Conservation (phyloP, 2,888 invertebrate genomes). For the Chorisops tibialis region DNA sequence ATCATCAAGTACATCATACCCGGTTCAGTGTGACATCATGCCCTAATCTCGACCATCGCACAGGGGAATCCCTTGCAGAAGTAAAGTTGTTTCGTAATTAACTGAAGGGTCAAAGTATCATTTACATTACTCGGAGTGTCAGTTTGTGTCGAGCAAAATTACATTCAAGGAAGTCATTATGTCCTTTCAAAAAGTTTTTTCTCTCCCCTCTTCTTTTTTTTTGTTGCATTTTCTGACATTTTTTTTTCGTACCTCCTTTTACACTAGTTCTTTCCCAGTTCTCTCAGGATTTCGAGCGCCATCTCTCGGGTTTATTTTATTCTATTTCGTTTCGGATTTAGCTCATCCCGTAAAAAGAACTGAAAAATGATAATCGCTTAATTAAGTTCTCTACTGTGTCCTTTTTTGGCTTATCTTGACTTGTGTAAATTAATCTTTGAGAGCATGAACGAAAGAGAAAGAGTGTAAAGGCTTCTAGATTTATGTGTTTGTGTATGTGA, state of each 20-base stretch:
- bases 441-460: not conserved
- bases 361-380: constrained; percentile 32
- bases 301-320: not conserved
- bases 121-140: constrained; percentile 34
- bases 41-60: no score
- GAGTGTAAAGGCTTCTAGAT: no score
- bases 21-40: no score
- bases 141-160: constrained; percentile 32
- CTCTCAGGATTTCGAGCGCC: not conserved
- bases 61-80: no score
- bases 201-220: not conserved
- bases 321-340: not conserved
- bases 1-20: no score
- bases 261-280: not conserved
- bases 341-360: not conserved
- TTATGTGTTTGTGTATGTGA: no score
- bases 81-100: constrained; percentile 31
- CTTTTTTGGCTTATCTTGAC: constrained; percentile 24
- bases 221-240: not conserved
- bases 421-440: constrained; percentile 7
- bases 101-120: constrained; percentile 34
- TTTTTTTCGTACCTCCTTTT: not conserved
- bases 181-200: constrained; percentile 20
- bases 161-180: constrained; percentile 32
- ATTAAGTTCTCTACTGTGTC: constrained; percentile 23